Evolutionary conservation across 1,140 invertebrate genomes (phyloP), one percentile per base, ranked within the genome.

Genomic region (Hylyphantes graminicola): DNA sequence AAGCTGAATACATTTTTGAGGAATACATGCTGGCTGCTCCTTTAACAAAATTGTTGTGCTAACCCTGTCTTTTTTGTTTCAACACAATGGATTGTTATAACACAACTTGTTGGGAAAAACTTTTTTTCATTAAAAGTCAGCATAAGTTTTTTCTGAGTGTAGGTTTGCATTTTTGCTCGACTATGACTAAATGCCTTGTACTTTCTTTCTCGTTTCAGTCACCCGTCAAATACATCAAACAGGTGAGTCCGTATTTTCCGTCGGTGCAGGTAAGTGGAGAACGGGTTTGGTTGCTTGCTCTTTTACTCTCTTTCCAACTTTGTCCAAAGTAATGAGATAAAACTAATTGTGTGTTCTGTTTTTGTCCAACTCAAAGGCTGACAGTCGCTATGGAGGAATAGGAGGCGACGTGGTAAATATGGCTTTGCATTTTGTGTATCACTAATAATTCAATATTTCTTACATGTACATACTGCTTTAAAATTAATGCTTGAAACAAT

Each of bases 161-260:
- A 35, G 35, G 35, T 35, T 35, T 35, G 35, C 5, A 35, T 35
- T 2, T 35, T 35, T 35, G 1, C 35, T 35, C 35, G 2, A 35
- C 35, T 35, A 35, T 35, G 35, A 35, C 35, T 35, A 35, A 35
- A 35, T 35, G 35, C 35, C 35, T 1, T 35, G 35, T 35, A 35
- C 35, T 35, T 70, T 80, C 35, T 50, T 70, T 70, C 64, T 54
- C 35, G 35, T 85, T 53, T 68, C 63, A 82, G 77, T 86, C 82
- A 55, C 85, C 63, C 19, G 57, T 87, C 61, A 65, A 72, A 53
- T 67, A 74, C 63, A 63, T 86, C 19, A 85, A 86, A 77, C 75
- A 82, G 68, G 85, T 87, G 17, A 76, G 78, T 72, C 94, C 76
- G 61, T 54, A 65, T 78, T 65, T 64, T 21, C 19, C 63, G 9